Base-by-base conservation (phyloP, 2,888 invertebrate genomes). In the Spilosoma lubricipeda region DNA sequence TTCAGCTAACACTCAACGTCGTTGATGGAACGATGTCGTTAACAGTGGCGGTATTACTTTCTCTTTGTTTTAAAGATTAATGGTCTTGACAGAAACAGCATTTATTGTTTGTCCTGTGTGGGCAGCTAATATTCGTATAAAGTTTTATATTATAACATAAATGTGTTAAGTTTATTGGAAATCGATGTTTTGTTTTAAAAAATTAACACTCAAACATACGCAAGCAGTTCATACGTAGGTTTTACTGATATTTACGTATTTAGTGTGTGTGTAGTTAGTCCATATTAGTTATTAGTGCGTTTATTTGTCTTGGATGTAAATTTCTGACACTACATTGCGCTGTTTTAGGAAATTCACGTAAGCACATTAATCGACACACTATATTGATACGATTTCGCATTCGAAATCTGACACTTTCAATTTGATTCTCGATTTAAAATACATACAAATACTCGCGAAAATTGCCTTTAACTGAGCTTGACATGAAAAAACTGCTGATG, bases 21-120 rank as follows among this genome's bases (percentile, higher is more conserved):
- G 76, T 79, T 79, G 83, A 52, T 67, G 36, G 70, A 71, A 67
- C 75, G 72, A 72, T 70, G 71, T 84, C 72, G 75, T 67, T 71
- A 76, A 75, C 69, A 68, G 77, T 81, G 79, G 73, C 74, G 74
- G 75, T 42, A 56, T 67, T 15, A 66, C 82, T 83, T 82, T 84
- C 85, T 82, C 76, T 77, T 67, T 75, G 63, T 30, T 18, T 13
- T 70, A 76, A 74, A 74, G 72, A 73, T 82, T 71, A 59, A 75
- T 67, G 66, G 73, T 70, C 72, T 76, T 63, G 71, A 73, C 13
- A 66, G 33, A 56, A 72, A 42, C 39, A 70, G 74, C 71, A 72
- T 67, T 70, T 36, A 69, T 15, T 72, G 48, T 68, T 75, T 56
- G 73, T 71, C 67, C 76, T 76, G 68, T 69, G 71, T 76, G 68